phyloP scores from a whole-genome alignment of 1,140 invertebrate species.

The Pteromalus puparum region DNA sequence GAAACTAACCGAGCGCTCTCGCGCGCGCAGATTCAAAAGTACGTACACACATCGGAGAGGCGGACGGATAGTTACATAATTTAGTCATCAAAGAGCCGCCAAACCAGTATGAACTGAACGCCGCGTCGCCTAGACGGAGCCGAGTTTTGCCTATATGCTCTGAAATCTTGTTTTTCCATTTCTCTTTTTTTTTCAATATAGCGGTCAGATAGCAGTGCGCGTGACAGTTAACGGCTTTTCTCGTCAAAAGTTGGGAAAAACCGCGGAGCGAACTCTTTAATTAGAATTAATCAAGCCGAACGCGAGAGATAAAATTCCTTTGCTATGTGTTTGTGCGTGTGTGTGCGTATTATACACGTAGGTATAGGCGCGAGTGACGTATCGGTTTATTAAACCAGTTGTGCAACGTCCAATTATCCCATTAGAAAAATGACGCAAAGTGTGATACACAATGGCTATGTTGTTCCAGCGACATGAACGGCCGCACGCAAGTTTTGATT shows the following conservation, averaged over 20 bases:
- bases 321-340: no score
- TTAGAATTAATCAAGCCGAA: not conserved
- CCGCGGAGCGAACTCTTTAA: not conserved
- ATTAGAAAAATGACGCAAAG: conserved; percentile 43
- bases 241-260: not conserved
- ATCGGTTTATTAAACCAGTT: conserved; percentile 42
- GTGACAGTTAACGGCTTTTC: not conserved
- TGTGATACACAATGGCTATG: conserved; percentile 7
- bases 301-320: not conserved
- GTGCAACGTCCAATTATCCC: conserved; percentile 37
- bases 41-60: not conserved
- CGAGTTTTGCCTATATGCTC: not conserved
- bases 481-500: conserved; percentile 24
- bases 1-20: not conserved
- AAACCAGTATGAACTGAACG: conserved; percentile 22
- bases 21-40: conserved; percentile 5
- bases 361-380: not conserved
- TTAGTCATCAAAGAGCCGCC: conserved; percentile 1
- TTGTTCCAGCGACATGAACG: not conserved
- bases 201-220: not conserved
- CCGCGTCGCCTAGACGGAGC: no score
- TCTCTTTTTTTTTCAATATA: not conserved
- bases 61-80: conserved; percentile 16
- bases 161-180: not conserved
- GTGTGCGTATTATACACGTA: no score